Evolutionary conservation across 2,113 vertebrate species (phyloP).

Genomic region (Colaptes auratus): DNA sequence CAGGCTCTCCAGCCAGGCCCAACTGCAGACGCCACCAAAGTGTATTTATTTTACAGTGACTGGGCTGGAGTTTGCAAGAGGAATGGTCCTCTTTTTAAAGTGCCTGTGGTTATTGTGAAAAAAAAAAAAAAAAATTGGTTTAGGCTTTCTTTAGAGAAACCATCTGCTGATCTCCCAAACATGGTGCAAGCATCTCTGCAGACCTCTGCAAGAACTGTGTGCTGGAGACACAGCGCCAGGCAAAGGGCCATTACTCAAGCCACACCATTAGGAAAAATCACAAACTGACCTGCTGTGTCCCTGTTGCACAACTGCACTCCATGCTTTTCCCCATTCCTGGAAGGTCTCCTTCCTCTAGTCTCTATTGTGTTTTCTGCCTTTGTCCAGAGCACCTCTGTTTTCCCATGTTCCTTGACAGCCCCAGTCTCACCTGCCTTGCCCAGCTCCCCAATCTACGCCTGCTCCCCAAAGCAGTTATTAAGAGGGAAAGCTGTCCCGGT

Average conservation of each 20-base stretch:
- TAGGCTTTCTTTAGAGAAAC: slow-evolving; percentile 15
- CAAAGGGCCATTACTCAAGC: background rate
- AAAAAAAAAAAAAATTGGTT: background rate
- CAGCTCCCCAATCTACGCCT: accelerated
- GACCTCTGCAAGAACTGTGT: background rate
- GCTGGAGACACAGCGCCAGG: accelerated
- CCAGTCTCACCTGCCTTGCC: background rate
- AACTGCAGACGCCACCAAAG: slow-evolving; percentile 20
- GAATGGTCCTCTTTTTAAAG: background rate
- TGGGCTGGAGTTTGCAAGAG: slow-evolving; percentile 13
- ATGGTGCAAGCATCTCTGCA: background rate
- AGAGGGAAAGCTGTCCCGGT: background rate
- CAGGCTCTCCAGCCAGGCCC: slow-evolving; percentile 27
- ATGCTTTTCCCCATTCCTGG: background rate
- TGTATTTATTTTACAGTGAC: slow-evolving; percentile 40
- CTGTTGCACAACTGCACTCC: background rate
- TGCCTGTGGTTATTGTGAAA: slow-evolving; percentile 37
- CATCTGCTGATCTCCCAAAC: background rate
- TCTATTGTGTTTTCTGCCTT: background rate
- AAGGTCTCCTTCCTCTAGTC: background rate
- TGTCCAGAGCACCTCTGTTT: background rate
- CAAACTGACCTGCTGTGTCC: background rate
- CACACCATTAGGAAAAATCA: background rate
- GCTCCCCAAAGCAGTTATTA: background rate
- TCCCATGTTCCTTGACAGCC: background rate